phyloP scores from a whole-genome alignment of 2,888 invertebrate genomes.

The Thelaira solivaga region DNA sequence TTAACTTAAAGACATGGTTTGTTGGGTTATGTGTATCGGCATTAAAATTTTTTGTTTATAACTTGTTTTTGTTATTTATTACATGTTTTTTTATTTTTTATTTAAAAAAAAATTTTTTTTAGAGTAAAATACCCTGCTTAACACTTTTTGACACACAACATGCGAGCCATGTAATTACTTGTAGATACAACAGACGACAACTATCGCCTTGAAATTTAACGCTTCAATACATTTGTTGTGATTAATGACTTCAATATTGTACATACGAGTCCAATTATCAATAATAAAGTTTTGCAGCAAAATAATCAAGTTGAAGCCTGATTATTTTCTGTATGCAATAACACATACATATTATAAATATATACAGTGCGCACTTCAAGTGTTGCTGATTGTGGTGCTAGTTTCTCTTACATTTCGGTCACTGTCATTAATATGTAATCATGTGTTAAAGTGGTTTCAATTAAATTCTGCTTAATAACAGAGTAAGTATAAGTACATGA shows the following conservation, averaged over 20 bases:
- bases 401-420: too few species aligned
- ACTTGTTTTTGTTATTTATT: background rate
- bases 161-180: conserved; percentile 4
- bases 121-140: conserved; percentile 8
- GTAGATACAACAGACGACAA: conserved; percentile 2
- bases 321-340: background rate
- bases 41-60: too few species aligned
- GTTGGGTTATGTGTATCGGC: too few species aligned
- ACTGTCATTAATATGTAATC: too few species aligned
- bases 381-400: background rate
- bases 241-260: conserved; percentile 36
- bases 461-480: too few species aligned
- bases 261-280: conserved; percentile 19
- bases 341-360: too few species aligned
- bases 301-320: background rate
- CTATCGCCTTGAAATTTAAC: conserved; percentile 26
- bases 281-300: conserved; percentile 4
- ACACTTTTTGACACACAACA: conserved; percentile 22
- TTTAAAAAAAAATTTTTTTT: background rate
- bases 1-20: too few species aligned
- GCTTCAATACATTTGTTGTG: conserved; percentile 49
- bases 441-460: too few species aligned
- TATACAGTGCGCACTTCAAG: too few species aligned
- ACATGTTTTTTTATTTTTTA: background rate
- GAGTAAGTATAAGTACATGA: too few species aligned